Conservation (phyloP, 1,140 invertebrate species). For the Drosophila watanabei region DNA sequence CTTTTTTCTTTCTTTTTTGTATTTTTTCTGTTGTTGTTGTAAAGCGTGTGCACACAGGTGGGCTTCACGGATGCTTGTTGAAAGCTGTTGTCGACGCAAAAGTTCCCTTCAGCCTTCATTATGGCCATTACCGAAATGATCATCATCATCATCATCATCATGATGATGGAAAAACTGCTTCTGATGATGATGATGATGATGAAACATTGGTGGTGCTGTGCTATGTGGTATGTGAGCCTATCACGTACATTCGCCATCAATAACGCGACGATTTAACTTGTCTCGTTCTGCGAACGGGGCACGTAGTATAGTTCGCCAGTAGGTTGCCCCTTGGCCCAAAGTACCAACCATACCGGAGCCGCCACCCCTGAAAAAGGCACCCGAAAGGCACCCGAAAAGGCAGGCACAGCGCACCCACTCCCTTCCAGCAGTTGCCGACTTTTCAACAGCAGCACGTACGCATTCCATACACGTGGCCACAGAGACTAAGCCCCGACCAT, state of each 20-base stretch:
- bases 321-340: conserved; percentile 35
- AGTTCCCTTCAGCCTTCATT: conserved; percentile 42
- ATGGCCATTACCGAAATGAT: conserved; percentile 47
- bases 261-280: conserved; percentile 84
- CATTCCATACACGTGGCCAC: conserved; percentile 51
- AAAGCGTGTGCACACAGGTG: conserved; percentile 70
- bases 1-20: conserved; percentile 1
- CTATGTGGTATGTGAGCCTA: conserved; percentile 69
- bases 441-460: conserved; percentile 47
- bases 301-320: conserved; percentile 58
- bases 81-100: conserved; percentile 72
- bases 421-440: conserved; percentile 2
- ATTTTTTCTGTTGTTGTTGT: conserved; percentile 30
- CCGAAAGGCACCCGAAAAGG: conserved; percentile 5
- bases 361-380: conserved; percentile 15
- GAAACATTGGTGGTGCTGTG: conserved; percentile 25
- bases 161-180: conserved; percentile 16
- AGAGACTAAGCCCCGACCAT: conserved; percentile 40
- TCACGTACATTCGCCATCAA: conserved; percentile 83
- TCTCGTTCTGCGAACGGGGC: conserved; percentile 70
- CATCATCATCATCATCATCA: conserved; percentile 54
- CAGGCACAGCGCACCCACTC: conserved; percentile 3
- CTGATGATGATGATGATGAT: conserved; percentile 1
- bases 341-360: background rate
- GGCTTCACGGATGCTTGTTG: conserved; percentile 61